A percentile compares a stretch with the other conserved stretches of the same genome.
phyloP scores from a whole-genome alignment of 2,888 invertebrate species.

The Tipula confusa region DNA sequence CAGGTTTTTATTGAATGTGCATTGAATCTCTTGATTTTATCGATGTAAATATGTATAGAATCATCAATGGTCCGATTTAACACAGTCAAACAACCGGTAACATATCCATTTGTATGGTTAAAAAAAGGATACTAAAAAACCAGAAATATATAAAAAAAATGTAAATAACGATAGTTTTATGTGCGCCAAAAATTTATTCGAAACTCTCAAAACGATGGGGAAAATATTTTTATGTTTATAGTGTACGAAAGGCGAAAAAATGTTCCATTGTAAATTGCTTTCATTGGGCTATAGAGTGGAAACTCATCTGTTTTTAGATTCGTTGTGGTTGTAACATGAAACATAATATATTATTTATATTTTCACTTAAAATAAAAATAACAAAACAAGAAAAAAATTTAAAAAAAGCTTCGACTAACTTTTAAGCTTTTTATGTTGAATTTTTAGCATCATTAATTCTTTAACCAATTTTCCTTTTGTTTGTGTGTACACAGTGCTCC shows the following conservation, averaged over 20 bases:
- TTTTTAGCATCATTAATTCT: conserved; percentile 20
- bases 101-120: not conserved
- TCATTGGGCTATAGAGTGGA: conserved; percentile 3
- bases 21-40: not conserved
- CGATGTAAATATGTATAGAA: not conserved
- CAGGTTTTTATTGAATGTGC: too few species aligned
- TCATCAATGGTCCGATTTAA: not conserved
- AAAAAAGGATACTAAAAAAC: not conserved
- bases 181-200: not conserved
- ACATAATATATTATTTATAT: not conserved
- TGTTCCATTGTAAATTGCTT: not conserved
- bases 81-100: not conserved
- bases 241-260: not conserved
- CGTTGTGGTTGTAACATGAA: not conserved
- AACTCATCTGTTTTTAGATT: not conserved
- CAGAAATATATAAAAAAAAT: not conserved
- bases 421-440: conserved; percentile 20
- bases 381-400: not conserved
- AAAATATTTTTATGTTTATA: not conserved
- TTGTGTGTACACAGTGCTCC: not conserved
- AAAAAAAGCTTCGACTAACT: not conserved
- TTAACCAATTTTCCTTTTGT: not conserved
- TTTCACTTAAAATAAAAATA: not conserved
- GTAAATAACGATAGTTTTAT: not conserved
- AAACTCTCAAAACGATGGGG: not conserved